Conservation (phyloP, 2,888 invertebrate genomes). For the Cosmia trapezina region DNA sequence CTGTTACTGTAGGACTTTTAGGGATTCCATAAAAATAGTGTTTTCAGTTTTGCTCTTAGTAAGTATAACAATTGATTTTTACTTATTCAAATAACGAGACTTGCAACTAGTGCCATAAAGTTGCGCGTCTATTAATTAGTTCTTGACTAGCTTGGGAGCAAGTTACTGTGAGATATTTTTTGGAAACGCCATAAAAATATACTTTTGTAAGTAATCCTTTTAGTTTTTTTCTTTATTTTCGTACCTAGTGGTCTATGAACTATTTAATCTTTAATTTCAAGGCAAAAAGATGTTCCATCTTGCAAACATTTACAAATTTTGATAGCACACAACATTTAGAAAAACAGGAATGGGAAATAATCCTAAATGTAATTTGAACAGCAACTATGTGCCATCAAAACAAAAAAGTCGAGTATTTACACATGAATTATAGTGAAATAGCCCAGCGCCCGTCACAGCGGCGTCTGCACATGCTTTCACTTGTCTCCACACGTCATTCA, state of each 20-base stretch:
- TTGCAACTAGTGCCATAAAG: neutral
- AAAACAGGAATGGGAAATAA: neutral
- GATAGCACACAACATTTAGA: neutral
- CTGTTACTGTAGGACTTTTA: neutral
- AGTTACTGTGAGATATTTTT: neutral
- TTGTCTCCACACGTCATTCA: slow-evolving; percentile 63
- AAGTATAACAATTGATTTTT: neutral
- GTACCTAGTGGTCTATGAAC: neutral
- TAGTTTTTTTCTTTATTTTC: neutral
- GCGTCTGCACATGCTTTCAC: slow-evolving; percentile 62
- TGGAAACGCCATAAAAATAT: too few relatives aligned
- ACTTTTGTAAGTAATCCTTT: neutral
- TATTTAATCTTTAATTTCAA: neutral
- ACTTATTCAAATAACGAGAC: neutral
- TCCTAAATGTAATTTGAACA: neutral
- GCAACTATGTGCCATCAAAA: slow-evolving; percentile 5
- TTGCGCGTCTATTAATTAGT: neutral
- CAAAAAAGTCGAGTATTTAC: slow-evolving; percentile 7
- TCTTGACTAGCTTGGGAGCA: neutral
- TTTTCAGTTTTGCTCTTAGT: neutral
- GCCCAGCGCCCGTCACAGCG: slow-evolving; percentile 7
- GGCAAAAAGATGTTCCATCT: neutral
- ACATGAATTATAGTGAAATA: slow-evolving; percentile 46
- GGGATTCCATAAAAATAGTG: too few relatives aligned
- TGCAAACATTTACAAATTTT: neutral